Evolutionary conservation across 2,113 vertebrate genomes (phyloP).

Genomic region (Phaethornis superciliosus): DNA sequence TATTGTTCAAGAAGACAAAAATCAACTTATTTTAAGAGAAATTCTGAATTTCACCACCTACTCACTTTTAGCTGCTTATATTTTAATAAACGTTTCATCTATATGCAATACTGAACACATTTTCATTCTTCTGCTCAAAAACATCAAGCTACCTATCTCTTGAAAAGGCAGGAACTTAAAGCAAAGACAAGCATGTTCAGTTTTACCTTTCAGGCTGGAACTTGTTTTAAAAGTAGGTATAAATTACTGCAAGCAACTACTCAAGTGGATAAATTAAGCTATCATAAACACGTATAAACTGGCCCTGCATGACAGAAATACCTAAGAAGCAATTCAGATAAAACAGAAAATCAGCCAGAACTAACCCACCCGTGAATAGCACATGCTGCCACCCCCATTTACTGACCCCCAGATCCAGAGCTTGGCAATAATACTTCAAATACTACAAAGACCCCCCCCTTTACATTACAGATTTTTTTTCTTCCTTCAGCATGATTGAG

Average conservation of each 20-base stretch:
- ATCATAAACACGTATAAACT: not conserved
- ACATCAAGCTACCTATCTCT: not conserved
- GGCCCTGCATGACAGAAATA: not conserved
- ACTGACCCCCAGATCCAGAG: not conserved
- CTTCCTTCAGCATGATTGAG: not conserved
- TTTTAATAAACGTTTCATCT: not conserved
- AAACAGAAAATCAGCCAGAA: not conserved
- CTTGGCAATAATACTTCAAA: not conserved
- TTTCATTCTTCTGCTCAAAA: not conserved
- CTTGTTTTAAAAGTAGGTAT: not conserved
- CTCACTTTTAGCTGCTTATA: not conserved
- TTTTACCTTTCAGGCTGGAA: not conserved
- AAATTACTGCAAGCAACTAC: not conserved
- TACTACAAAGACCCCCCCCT: not conserved
- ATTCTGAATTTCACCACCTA: not conserved
- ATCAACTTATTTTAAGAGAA: not conserved
- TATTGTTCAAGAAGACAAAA: not conserved
- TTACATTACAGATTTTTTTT: not conserved
- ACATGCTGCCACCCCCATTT: accelerated
- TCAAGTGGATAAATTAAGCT: not conserved
- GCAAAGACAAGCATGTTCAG: not conserved
- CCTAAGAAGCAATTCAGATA: not conserved
- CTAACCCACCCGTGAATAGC: accelerated
- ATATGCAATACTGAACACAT: not conserved
- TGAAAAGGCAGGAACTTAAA: not conserved